These are phyloP conservation scores for Athene noctua DNA, from an alignment of 2,113 vertebrate species.

Conservation along the genomic window DNA sequence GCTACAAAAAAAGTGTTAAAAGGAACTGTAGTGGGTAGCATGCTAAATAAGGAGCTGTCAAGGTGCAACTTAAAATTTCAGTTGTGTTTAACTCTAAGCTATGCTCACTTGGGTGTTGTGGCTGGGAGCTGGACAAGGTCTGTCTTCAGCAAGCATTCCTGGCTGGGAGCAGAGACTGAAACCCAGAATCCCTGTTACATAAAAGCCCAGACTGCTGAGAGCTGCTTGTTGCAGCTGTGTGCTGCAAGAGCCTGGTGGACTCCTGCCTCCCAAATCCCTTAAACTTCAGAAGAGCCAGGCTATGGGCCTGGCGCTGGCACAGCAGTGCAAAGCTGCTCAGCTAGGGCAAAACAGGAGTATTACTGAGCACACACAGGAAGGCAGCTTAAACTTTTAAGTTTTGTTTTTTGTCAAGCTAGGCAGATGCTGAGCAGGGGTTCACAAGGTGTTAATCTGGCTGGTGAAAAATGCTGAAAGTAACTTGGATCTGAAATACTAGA, in stretches of 20 bases:
- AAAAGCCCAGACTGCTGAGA: not conserved
- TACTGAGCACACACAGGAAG: not conserved
- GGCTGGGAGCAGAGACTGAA: not conserved
- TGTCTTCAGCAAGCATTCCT: not conserved
- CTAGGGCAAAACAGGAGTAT: too few species aligned
- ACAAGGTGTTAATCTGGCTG: not conserved
- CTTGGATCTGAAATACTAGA: not conserved
- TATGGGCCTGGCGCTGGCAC: not conserved
- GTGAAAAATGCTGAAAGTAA: not conserved
- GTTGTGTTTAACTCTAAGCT: not conserved
- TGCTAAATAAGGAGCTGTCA: not conserved
- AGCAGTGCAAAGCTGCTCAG: not conserved
- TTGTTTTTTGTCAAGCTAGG: accelerated
- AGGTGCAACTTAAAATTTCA: not conserved
- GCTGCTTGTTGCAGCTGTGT: accelerated
- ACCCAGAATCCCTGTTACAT: not conserved
- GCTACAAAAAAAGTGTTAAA: not conserved
- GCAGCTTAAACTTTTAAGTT: not conserved
- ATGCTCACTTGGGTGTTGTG: accelerated
- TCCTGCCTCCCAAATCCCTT: not conserved
- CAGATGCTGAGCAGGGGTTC: not conserved
- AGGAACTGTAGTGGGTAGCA: not conserved
- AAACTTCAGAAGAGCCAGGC: not conserved
- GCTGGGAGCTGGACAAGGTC: not conserved
- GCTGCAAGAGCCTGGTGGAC: not conserved